phyloP scores from a whole-genome alignment of 2,888 invertebrate species.

The Abrostola tripartita region DNA sequence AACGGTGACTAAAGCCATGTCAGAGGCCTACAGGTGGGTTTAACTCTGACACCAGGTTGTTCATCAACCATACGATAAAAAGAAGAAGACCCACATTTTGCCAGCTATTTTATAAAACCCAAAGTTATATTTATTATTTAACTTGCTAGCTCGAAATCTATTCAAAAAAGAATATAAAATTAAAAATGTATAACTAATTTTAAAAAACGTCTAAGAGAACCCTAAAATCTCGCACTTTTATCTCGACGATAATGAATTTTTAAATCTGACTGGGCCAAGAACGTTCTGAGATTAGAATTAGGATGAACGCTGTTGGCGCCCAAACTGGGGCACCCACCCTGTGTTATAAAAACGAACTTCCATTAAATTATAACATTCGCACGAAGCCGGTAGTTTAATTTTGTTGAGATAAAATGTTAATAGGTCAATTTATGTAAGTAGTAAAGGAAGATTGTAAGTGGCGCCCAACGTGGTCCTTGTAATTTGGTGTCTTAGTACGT shows the following conservation, averaged over 20 bases:
- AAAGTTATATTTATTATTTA: too few species aligned
- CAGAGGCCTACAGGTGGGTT: too few species aligned
- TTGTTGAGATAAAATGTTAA: slow-evolving; percentile 13
- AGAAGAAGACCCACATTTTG: too few species aligned
- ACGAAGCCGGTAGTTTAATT: slow-evolving; percentile 11
- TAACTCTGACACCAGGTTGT: too few species aligned
- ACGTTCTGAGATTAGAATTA: slow-evolving; percentile 48
- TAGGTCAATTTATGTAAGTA: neutral
- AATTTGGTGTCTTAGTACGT: neutral
- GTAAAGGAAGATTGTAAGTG: slow-evolving; percentile 6
- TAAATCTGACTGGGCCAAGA: slow-evolving; percentile 57
- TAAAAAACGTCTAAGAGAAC: slow-evolving; percentile 36
- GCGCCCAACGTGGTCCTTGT: slow-evolving; percentile 32
- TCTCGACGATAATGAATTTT: slow-evolving; percentile 63
- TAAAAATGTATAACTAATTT: slow-evolving; percentile 33
- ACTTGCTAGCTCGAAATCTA: neutral
- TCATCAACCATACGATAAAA: too few species aligned
- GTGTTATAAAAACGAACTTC: slow-evolving; percentile 30
- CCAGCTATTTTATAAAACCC: too few species aligned
- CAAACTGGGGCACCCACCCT: slow-evolving; percentile 26
- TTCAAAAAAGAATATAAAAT: slow-evolving; percentile 6
- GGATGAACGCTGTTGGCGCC: slow-evolving; percentile 47
- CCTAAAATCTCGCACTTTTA: slow-evolving; percentile 50
- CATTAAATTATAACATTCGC: slow-evolving; percentile 13
- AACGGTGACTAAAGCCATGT: too few species aligned